Evolutionary conservation across 2,888 invertebrate genomes (phyloP).

Genomic region (Aporophyla nigra): DNA sequence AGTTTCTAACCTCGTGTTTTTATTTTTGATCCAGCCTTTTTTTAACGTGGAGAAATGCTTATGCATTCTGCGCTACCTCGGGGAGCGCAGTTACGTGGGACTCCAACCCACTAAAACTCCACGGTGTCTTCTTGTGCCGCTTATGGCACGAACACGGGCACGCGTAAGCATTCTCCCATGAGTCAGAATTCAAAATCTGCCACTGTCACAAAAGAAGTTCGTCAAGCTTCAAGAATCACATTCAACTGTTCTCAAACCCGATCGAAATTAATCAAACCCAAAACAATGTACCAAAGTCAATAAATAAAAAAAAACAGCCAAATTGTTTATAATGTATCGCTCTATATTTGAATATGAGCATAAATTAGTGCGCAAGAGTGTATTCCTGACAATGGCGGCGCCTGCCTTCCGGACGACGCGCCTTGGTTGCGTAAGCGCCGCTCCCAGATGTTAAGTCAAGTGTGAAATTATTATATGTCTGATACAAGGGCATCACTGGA

Average conservation of each 20-base stretch:
- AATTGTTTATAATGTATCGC: constrained; percentile 41
- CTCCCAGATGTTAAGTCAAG: constrained; percentile 61
- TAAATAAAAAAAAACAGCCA: constrained; percentile 43
- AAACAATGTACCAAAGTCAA: constrained; percentile 27
- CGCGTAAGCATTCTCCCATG: no score
- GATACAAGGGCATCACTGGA: constrained; percentile 58
- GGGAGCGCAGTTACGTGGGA: no score
- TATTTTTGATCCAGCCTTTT: no score
- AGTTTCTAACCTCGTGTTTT: no score
- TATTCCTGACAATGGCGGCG: constrained; percentile 65
- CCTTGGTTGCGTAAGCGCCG: constrained; percentile 65
- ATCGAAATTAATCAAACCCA: constrained; percentile 19
- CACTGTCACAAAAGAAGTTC: background rate
- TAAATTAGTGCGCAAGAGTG: constrained; percentile 54
- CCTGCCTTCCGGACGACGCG: constrained; percentile 71
- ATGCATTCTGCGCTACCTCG: no score
- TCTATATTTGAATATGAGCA: constrained; percentile 52
- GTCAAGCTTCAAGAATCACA: background rate
- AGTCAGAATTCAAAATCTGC: background rate
- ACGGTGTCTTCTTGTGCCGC: no score
- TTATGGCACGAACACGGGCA: no score
- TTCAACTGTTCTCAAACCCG: background rate
- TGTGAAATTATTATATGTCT: constrained; percentile 60
- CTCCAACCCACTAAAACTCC: no score
- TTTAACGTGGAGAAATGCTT: no score